Evolutionary conservation across 2,888 invertebrate species (phyloP).

Genomic region (Oscheius sp.): DNA sequence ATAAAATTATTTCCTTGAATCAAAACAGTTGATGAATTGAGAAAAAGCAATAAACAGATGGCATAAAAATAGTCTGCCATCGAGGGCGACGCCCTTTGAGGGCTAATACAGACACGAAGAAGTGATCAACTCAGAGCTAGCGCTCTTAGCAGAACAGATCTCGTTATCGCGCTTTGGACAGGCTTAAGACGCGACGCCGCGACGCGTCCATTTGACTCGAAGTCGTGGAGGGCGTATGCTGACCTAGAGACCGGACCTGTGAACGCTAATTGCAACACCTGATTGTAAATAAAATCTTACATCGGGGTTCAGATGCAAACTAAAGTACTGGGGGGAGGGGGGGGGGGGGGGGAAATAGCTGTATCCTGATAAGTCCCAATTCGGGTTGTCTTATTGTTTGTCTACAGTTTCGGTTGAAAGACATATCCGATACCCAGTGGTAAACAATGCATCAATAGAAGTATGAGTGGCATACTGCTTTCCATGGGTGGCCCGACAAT

Average conservation of each 20-base stretch:
- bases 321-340: no score
- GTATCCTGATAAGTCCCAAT: not conserved
- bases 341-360: not conserved
- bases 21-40: not conserved
- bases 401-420: not conserved
- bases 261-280: slow-evolving; percentile 21
- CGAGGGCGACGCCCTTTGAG: slow-evolving; percentile 24
- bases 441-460: slow-evolving; percentile 25
- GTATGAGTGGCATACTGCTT: slow-evolving; percentile 18
- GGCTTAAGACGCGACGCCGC: slow-evolving; percentile 29
- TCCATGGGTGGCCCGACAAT: slow-evolving; percentile 22
- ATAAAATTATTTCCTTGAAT: not conserved
- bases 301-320: no score
- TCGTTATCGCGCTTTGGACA: slow-evolving; percentile 30
- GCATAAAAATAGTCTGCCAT: slow-evolving; percentile 4
- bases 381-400: not conserved
- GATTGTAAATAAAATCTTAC: no score
- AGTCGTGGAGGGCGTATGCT: slow-evolving; percentile 17
- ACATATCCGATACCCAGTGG: not conserved
- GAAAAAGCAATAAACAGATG: not conserved
- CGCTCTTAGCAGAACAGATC: slow-evolving; percentile 31
- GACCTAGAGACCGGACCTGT: slow-evolving; percentile 20
- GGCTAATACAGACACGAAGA: slow-evolving; percentile 18
- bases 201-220: slow-evolving; percentile 28
- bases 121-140: slow-evolving; percentile 29